phyloP scores from a whole-genome alignment of 2,797 vertebrate species.

The Petrocephalus schoutedeni region DNA sequence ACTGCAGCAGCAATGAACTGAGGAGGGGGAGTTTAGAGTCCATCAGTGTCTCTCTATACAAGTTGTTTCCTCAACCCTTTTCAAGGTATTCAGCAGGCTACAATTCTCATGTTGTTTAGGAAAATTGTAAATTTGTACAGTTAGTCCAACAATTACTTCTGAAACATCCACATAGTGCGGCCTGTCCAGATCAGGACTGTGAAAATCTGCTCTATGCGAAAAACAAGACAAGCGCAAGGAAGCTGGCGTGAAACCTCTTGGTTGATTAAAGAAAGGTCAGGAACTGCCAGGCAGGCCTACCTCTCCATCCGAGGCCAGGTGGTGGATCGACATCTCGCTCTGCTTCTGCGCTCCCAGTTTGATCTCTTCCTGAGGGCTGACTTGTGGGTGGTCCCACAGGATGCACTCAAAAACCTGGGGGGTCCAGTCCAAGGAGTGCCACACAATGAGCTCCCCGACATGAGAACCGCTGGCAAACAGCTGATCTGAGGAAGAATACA shows the following conservation, averaged over 20 bases:
- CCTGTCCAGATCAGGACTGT: background rate
- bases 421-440: constrained; percentile 82
- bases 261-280: background rate
- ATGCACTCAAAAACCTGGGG: constrained; percentile 73
- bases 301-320: constrained; percentile 78
- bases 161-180: background rate
- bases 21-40: constrained; percentile 8
- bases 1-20: constrained; percentile 80
- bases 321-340: constrained; percentile 82
- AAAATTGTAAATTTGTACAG: background rate
- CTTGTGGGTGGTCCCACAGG: constrained; percentile 75
- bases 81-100: background rate
- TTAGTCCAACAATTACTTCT: background rate
- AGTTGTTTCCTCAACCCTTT: background rate
- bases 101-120: background rate
- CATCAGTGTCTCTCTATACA: background rate
- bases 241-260: background rate
- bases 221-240: background rate
- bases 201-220: background rate
- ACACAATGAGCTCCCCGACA: constrained; percentile 83
- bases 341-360: constrained; percentile 69
- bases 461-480: constrained; percentile 85
- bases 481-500: constrained; percentile 57
- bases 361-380: constrained; percentile 69
- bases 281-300: constrained; percentile 52